Base-by-base conservation (phyloP, 64 coral and sea anemone genomes). In the Dendrophyllia cribrosa region DNA sequence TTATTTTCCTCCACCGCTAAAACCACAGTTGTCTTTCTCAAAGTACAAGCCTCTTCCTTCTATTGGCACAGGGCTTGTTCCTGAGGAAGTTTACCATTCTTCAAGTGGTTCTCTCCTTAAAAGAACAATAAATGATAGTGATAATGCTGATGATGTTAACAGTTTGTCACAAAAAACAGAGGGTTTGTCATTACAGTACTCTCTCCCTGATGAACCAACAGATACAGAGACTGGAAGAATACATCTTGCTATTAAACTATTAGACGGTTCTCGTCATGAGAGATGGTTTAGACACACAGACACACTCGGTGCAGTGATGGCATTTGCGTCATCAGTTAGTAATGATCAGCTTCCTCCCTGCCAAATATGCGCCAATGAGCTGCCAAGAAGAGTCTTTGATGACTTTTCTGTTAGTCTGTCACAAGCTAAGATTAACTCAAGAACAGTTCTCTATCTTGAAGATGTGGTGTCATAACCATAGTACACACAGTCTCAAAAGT, bases 261-360 rank as follows among this genome's bases (percentile, higher is more conserved):
- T 97, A 17, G 92, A 97, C 83, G 95, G 95, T 52, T 74, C 92
- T 75, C 88, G 95, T 71, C 95, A 97, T 88, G 95, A 97, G 76
- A 92, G 92, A 46, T 97, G 95, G 95, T 97, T 97, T 45, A 87
- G 66, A 66, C 70, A 43, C 51, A 76, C 88, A 5, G 92, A 97
- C 45, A 75, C 92, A 16, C 34, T 97, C 14, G 87, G 68, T 6
- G 66, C 83, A 58, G 74, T 97, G 70, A 77, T 97, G 59, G 87
- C 74, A 67, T 97, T 97, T 97, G 95, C 95, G 7, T 45, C 79
- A 49, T 97, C 76, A 60, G 5, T 91, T 19, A 83, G 60, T 21
- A 73, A 71, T 43, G 77, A 82, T 3, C n/a, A 77, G 56, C 89
- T 97, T 34, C 82, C 88, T n/a, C 85, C 72, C 12, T 97, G 92